Evolutionary conservation across 2,113 vertebrate genomes (phyloP).

Genomic region (Piprites chloris): DNA sequence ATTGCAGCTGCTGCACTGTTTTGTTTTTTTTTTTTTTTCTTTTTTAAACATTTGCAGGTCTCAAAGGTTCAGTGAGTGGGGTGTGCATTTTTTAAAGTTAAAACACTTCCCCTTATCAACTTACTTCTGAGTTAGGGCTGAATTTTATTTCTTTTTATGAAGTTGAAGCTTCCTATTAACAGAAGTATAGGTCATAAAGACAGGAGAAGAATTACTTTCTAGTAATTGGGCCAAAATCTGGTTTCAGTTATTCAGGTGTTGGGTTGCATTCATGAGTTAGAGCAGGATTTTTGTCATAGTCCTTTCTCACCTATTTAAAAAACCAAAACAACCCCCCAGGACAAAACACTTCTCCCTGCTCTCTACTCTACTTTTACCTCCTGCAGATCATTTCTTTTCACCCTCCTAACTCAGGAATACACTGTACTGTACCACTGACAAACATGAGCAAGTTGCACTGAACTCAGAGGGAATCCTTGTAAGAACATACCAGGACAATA

Average conservation of each 20-base stretch:
- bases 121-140: background rate
- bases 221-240: slow-evolving; percentile 59
- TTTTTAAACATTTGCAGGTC: slow-evolving; percentile 6
- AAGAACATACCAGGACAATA: background rate
- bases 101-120: slow-evolving; percentile 15
- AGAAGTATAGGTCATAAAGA: slow-evolving; percentile 44
- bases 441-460: background rate
- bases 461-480: background rate
- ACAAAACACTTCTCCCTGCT: background rate
- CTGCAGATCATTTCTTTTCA: background rate
- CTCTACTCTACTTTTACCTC: background rate
- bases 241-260: slow-evolving; percentile 61
- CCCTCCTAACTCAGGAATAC: background rate
- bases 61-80: background rate
- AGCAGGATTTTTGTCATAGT: slow-evolving; percentile 48
- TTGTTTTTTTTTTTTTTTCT: background rate
- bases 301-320: slow-evolving; percentile 55
- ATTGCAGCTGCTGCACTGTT: slow-evolving; percentile 3
- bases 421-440: background rate
- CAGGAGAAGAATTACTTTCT: slow-evolving; percentile 44
- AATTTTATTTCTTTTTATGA: slow-evolving; percentile 59
- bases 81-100: slow-evolving; percentile 13
- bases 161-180: slow-evolving; percentile 45
- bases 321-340: background rate
- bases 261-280: slow-evolving; percentile 35